A percentile compares a stretch with the other conserved stretches of the same genome.
Evolutionary conservation across 64 coral and sea anemone species (phyloP).

Genomic region (Hydrozoanthus tunicans): DNA sequence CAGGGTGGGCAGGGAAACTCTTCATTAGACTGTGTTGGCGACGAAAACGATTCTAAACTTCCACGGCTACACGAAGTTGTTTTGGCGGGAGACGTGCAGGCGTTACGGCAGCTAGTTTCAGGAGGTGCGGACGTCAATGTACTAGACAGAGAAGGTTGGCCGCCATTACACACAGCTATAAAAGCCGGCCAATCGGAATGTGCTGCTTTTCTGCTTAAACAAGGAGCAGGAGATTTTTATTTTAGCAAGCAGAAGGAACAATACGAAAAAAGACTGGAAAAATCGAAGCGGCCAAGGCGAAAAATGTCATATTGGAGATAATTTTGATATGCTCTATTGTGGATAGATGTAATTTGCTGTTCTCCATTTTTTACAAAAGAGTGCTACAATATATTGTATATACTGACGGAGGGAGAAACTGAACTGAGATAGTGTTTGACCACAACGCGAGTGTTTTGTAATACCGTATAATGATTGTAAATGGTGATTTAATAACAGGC

Average conservation of each 20-base stretch:
- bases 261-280: constrained; percentile 71
- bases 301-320: constrained; percentile 86
- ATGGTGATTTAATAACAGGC: neutral
- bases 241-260: constrained; percentile 84
- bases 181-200: constrained; percentile 66
- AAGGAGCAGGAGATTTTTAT: constrained; percentile 91
- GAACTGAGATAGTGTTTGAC: no score
- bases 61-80: constrained; percentile 75
- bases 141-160: constrained; percentile 79
- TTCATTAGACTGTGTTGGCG: constrained; percentile 34
- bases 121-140: constrained; percentile 83
- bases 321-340: neutral
- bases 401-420: neutral
- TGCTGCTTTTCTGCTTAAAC: constrained; percentile 83
- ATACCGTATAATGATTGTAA: no score
- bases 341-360: no score
- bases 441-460: no score
- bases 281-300: constrained; percentile 52
- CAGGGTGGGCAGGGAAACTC: neutral
- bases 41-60: constrained; percentile 23
- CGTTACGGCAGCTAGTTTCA: constrained; percentile 64
- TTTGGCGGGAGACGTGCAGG: constrained; percentile 64
- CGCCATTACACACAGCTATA: constrained; percentile 81
- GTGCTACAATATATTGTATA: neutral
- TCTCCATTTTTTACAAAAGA: neutral